Conservation (phyloP, 2,888 invertebrate species). For the Drosophila pseudotalamancana region DNA sequence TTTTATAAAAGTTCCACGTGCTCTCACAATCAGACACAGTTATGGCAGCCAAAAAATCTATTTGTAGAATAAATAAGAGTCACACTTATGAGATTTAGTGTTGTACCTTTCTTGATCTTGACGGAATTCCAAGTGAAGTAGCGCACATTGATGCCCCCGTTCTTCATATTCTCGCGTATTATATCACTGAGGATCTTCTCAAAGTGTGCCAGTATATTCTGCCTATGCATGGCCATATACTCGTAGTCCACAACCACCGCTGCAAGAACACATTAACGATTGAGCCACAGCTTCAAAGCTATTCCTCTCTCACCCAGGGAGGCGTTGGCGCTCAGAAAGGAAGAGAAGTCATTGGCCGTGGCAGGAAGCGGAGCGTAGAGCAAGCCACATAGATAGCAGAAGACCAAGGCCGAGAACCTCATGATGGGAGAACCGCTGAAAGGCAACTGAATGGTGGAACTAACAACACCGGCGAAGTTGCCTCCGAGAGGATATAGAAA, state of each 20-base stretch:
- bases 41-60: conserved; percentile 90
- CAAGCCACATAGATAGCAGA: conserved; percentile 86
- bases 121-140: conserved; percentile 89
- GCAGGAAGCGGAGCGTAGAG: conserved; percentile 14
- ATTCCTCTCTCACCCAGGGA: conserved; percentile 87
- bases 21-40: conserved; percentile 90
- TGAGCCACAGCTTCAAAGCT: neutral
- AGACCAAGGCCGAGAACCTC: conserved; percentile 41
- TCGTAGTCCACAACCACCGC: conserved; percentile 90
- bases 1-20: conserved; percentile 89
- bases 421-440: conserved; percentile 51
- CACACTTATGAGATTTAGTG: too few species aligned
- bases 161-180: conserved; percentile 87
- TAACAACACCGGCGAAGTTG: conserved; percentile 16
- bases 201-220: conserved; percentile 86
- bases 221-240: conserved; percentile 87
- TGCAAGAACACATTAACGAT: conserved; percentile 70
- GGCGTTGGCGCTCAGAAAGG: conserved; percentile 89
- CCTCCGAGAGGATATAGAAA: conserved; percentile 31
- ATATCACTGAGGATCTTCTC: conserved; percentile 88
- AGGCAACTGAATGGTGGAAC: conserved; percentile 58
- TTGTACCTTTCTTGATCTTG: conserved; percentile 88
- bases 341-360: conserved; percentile 87
- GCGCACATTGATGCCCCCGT: conserved; percentile 89
- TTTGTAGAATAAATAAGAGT: neutral